Evolutionary conservation across 2,797 vertebrate genomes (phyloP).

Genomic region (Rhinogobio ventralis): DNA sequence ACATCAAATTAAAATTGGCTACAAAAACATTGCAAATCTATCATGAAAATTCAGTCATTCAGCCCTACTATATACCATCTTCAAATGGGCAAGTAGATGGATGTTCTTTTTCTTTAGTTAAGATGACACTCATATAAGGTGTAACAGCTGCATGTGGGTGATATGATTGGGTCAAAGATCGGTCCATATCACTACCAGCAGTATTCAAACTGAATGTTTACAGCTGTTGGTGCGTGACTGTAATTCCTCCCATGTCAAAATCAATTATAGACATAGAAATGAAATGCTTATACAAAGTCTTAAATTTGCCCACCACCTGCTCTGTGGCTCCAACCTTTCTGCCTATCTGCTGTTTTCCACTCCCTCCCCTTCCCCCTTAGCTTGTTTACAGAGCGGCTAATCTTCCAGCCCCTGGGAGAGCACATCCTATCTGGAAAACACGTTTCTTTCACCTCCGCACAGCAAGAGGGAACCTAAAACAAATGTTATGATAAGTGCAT

Average conservation of each 20-base stretch:
- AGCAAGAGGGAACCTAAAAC: slow-evolving; percentile 38
- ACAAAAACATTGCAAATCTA: neutral
- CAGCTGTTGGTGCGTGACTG: slow-evolving; percentile 50
- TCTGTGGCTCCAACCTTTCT: slow-evolving; percentile 24
- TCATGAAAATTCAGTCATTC: neutral
- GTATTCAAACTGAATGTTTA: slow-evolving; percentile 37
- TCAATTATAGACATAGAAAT: slow-evolving; percentile 58
- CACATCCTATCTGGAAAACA: slow-evolving; percentile 35
- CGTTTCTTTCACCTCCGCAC: slow-evolving; percentile 34
- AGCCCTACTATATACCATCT: neutral
- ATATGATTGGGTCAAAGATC: slow-evolving; percentile 18
- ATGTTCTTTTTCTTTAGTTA: neutral
- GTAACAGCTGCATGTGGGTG: slow-evolving; percentile 27
- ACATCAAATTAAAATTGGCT: neutral
- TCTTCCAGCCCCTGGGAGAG: slow-evolving; percentile 48
- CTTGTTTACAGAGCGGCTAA: slow-evolving; percentile 51
- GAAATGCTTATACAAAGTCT: slow-evolving; percentile 44
- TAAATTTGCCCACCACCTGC: slow-evolving; percentile 51
- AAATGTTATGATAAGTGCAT: slow-evolving; percentile 46
- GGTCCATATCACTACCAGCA: neutral
- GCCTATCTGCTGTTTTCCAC: neutral
- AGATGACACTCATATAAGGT: neutral
- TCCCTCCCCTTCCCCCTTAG: neutral
- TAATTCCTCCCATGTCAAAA: slow-evolving; percentile 53
- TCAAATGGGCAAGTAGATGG: neutral